Conservation (phyloP, 2,888 invertebrate genomes). For the Vanessa cardui region DNA sequence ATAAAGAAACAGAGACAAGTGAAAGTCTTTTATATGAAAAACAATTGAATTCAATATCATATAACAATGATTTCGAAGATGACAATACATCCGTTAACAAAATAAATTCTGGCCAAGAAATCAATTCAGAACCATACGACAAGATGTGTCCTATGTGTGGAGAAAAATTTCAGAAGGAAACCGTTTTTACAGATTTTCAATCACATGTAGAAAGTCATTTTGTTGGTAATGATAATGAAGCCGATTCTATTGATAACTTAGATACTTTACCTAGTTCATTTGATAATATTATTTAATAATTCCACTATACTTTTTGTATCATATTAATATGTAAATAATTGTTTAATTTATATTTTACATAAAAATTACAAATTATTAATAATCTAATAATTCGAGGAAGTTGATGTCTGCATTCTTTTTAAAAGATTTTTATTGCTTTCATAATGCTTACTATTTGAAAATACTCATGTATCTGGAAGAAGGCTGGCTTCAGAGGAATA, state of each 20-base stretch:
- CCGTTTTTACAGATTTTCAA: slow-evolving; percentile 85
- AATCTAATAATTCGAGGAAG: too few relatives aligned
- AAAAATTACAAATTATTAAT: not conserved
- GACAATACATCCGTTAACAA: slow-evolving; percentile 61
- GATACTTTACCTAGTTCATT: slow-evolving; percentile 75
- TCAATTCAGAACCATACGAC: slow-evolving; percentile 54
- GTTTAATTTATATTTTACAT: not conserved
- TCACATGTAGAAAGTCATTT: slow-evolving; percentile 91
- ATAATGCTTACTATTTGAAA: too few relatives aligned
- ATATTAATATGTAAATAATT: not conserved
- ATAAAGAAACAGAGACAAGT: slow-evolving; percentile 78
- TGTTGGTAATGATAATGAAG: slow-evolving; percentile 77
- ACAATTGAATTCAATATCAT: slow-evolving; percentile 69
- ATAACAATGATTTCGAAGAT: slow-evolving; percentile 66
- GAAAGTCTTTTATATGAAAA: slow-evolving; percentile 78
- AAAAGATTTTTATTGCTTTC: too few relatives aligned
- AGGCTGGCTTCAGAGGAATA: too few relatives aligned
- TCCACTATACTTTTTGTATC: not conserved
- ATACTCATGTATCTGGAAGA: too few relatives aligned
- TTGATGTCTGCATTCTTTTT: too few relatives aligned
- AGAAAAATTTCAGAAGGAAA: slow-evolving; percentile 81
- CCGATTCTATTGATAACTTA: slow-evolving; percentile 80
- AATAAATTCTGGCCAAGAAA: slow-evolving; percentile 51
- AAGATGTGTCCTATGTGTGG: slow-evolving; percentile 91
- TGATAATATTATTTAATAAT: slow-evolving; percentile 49